Evolutionary conservation across 1,140 invertebrate species (phyloP).

Genomic region (Micrasema longulum): DNA sequence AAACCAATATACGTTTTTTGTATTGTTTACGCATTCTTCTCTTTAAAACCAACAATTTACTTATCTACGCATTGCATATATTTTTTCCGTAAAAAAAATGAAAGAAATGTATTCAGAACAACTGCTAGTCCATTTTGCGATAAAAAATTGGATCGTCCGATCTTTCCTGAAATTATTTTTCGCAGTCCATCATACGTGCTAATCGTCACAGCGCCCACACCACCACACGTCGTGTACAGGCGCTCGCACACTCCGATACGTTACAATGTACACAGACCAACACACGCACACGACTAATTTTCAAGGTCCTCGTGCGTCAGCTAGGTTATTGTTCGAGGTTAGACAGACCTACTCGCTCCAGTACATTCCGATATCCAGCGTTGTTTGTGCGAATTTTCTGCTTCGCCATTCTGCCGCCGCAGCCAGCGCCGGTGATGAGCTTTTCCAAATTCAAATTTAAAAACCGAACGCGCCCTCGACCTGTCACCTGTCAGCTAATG

Average conservation of each 20-base stretch:
- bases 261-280: not conserved
- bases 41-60: no score
- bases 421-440: no score
- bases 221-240: not conserved
- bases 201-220: constrained; percentile 8
- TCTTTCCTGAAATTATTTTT: not conserved
- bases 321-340: constrained; percentile 51
- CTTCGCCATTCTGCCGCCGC: not conserved
- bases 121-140: no score
- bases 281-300: constrained; percentile 23
- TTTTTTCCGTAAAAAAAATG: no score
- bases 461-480: not conserved
- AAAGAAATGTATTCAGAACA: no score
- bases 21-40: no score
- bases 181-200: constrained; percentile 14
- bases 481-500: no score
- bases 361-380: constrained; percentile 34
- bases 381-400: constrained; percentile 28
- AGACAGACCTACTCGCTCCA: constrained; percentile 1
- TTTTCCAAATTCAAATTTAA: not conserved
- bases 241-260: no score
- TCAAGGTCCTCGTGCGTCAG: constrained; percentile 38
- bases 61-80: no score
- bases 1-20: no score
- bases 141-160: not conserved